A percentile compares a stretch with the other conserved stretches of the same genome.
Evolutionary conservation across 2,888 invertebrate species (phyloP).

Genomic region (Polietes domitor): DNA sequence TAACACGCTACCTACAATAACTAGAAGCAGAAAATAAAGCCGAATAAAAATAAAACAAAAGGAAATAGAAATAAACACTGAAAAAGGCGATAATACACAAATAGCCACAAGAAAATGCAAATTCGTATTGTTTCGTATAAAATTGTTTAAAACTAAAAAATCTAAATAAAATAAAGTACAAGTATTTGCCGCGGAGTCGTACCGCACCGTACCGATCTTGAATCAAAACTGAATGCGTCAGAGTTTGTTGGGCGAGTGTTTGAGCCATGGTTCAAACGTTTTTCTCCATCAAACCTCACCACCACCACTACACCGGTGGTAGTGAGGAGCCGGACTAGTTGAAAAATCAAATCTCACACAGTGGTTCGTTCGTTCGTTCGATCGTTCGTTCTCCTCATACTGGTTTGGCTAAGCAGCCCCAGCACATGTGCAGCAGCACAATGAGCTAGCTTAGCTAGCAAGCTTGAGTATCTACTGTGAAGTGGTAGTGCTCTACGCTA

Average conservation of each 20-base stretch:
- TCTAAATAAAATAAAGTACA: not conserved
- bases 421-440: slow-evolving; percentile 1
- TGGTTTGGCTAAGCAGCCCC: not conserved
- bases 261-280: slow-evolving; percentile 55
- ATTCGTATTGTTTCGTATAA: slow-evolving; percentile 24
- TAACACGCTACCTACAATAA: not conserved
- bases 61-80: slow-evolving; percentile 27
- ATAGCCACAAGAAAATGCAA: slow-evolving; percentile 23
- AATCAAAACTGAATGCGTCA: slow-evolving; percentile 64
- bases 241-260: slow-evolving; percentile 54
- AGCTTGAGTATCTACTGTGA: not conserved
- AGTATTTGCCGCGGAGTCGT: slow-evolving; percentile 16
- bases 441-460: not conserved
- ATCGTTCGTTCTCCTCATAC: too few relatives aligned
- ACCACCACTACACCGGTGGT: slow-evolving; percentile 2
- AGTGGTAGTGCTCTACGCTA: too few relatives aligned
- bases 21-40: not conserved
- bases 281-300: slow-evolving; percentile 40
- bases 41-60: slow-evolving; percentile 40
- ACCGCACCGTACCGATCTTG: slow-evolving; percentile 59
- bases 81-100: not conserved
- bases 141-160: not conserved
- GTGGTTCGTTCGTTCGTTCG: too few relatives aligned
- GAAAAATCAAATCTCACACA: slow-evolving; percentile 30
- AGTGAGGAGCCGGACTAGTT: not conserved